Percentiles rank a stretch among this genome's conserved stretches.
These are phyloP conservation scores for Magallana angulata DNA, from an alignment of 1,140 invertebrate species.

Conservation along the genomic window DNA sequence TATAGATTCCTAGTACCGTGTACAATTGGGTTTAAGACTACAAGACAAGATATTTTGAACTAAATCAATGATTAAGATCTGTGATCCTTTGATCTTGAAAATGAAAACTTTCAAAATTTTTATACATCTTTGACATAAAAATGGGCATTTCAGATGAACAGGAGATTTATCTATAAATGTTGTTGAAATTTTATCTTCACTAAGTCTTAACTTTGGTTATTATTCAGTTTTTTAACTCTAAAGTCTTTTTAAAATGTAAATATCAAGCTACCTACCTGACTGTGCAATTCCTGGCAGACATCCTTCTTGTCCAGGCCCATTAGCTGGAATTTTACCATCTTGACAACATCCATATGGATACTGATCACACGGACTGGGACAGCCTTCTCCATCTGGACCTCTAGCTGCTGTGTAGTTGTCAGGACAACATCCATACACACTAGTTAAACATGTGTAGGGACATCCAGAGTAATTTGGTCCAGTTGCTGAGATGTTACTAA, in stretches of 20 bases:
- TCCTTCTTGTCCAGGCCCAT: constrained; percentile 21
- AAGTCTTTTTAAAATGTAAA: background rate
- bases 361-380: constrained; percentile 40
- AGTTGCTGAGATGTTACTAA: constrained; percentile 39
- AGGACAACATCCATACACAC: constrained; percentile 55
- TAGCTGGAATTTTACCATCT: constrained; percentile 47
- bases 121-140: no score
- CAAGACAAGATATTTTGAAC: no score
- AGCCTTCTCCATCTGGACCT: constrained; percentile 48
- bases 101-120: no score
- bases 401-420: constrained; percentile 49
- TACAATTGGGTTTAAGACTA: no score
- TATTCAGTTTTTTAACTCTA: no score
- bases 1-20: no score
- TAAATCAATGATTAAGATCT: no score
- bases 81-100: no score
- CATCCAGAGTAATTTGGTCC: constrained; percentile 38
- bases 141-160: no score
- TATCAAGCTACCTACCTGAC: background rate
- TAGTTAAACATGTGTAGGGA: constrained; percentile 39
- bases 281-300: background rate
- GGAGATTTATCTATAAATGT: no score
- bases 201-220: no score
- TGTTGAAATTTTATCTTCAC: no score
- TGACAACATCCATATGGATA: constrained; percentile 59